phyloP scores from a whole-genome alignment of 2,113 vertebrate genomes.

The Oplegnathus fasciatus region DNA sequence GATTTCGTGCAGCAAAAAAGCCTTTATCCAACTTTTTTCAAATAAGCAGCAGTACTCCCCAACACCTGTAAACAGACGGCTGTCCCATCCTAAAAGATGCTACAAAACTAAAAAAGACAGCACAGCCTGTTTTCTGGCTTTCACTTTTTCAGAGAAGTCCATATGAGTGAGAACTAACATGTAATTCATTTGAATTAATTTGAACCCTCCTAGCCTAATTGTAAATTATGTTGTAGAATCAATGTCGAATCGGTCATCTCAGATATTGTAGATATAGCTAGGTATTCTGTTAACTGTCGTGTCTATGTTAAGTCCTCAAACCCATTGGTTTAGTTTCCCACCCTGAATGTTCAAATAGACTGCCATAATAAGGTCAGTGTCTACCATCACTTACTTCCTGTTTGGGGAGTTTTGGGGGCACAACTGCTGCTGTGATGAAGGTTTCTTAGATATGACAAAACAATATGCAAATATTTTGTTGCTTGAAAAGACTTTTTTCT shows the following conservation, averaged over 20 bases:
- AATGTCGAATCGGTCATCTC: not conserved
- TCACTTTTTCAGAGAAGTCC: no score
- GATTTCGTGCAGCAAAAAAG: no score
- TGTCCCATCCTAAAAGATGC: no score
- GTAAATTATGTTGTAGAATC: no score
- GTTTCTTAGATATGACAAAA: not conserved
- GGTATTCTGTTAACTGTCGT: not conserved
- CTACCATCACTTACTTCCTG: conserved; percentile 20
- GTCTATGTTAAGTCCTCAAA: not conserved
- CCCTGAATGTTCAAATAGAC: not conserved
- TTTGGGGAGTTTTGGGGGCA: not conserved
- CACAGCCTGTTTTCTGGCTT: no score
- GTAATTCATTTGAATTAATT: no score
- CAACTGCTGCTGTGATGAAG: not conserved
- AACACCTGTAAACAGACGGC: no score
- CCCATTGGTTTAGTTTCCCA: not conserved
- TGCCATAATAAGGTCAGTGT: not conserved
- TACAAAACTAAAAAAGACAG: no score
- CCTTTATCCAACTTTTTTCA: no score
- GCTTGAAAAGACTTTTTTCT: not conserved
- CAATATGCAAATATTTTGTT: conserved; percentile 10
- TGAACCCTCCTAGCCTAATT: no score
- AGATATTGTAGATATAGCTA: not conserved
- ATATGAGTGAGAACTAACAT: no score
- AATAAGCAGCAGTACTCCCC: no score